A percentile compares a stretch with the other conserved stretches of the same genome.
These are phyloP conservation scores for Rhynchonycteris naso DNA, from an alignment of 2,797 vertebrate species.

Conservation along the genomic window DNA sequence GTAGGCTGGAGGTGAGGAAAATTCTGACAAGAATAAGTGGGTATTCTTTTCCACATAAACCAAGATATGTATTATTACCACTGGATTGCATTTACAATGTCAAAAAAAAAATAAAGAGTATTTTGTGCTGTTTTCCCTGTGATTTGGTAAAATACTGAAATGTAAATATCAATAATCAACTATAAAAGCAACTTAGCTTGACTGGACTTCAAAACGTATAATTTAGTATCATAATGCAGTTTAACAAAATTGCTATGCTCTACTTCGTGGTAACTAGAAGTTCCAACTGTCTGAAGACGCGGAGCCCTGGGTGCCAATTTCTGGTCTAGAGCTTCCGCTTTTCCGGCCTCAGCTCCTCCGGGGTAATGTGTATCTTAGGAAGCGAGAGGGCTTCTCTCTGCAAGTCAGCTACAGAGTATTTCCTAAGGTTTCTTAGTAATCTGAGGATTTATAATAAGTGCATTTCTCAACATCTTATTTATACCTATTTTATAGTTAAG, in stretches of 20 bases:
- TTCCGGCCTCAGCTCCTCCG: accelerated
- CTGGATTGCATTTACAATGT: neutral
- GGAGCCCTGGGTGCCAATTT: accelerated
- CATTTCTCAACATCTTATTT: neutral
- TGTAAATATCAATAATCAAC: constrained; percentile 58
- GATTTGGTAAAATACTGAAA: neutral
- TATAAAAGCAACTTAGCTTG: constrained; percentile 2
- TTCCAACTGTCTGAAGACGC: neutral
- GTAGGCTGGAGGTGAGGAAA: neutral
- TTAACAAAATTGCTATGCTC: neutral
- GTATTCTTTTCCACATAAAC: neutral
- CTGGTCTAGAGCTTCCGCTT: accelerated
- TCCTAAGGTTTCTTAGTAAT: neutral
- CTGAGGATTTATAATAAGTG: neutral
- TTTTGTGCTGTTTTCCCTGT: neutral
- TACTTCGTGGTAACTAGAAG: neutral
- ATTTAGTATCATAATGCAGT: constrained; percentile 50
- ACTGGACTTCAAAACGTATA: constrained; percentile 38
- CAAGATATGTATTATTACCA: constrained; percentile 3
- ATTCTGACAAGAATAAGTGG: constrained; percentile 14
- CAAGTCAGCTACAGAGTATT: neutral
- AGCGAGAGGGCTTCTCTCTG: neutral
- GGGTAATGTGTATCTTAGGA: accelerated
- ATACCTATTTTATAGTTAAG: neutral
- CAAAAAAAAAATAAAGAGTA: constrained; percentile 30